These are phyloP conservation scores for Ornithoptera priamus DNA, from an alignment of 2,888 invertebrate genomes.

Conservation along the genomic window DNA sequence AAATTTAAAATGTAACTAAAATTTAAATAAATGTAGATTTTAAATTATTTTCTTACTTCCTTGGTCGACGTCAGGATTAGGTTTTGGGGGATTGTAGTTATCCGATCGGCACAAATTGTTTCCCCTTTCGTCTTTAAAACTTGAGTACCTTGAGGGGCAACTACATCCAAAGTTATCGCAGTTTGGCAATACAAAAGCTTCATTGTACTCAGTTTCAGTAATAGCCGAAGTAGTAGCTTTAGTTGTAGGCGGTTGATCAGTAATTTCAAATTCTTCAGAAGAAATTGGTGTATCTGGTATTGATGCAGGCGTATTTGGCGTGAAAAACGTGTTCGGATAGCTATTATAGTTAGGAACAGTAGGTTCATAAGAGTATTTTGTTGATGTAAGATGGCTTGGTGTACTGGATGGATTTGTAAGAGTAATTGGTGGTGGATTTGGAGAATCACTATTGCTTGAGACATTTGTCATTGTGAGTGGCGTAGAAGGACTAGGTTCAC, in stretches of 20 bases:
- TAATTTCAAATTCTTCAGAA: conserved; percentile 35
- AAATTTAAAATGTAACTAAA: background rate
- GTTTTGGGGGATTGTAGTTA: conserved; percentile 35
- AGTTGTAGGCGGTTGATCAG: conserved; percentile 30
- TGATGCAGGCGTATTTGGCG: conserved; percentile 12
- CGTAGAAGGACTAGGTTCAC: conserved; percentile 1
- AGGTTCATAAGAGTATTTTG: conserved; percentile 31
- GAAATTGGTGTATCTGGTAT: conserved; percentile 32
- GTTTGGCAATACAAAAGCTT: conserved; percentile 57
- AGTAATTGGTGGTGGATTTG: conserved; percentile 6
- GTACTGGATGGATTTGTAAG: conserved; percentile 28
- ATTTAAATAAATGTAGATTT: background rate
- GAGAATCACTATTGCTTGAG: background rate
- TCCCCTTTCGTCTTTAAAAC: conserved; percentile 52
- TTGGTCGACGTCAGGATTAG: conserved; percentile 36
- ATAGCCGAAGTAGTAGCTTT: conserved; percentile 34
- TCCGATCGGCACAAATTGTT: conserved; percentile 60
- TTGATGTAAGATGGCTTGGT: conserved; percentile 3
- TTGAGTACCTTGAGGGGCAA: conserved; percentile 63
- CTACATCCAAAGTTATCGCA: conserved; percentile 54
- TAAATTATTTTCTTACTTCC: conserved; percentile 50
- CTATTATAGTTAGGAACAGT: conserved; percentile 27
- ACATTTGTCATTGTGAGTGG: background rate
- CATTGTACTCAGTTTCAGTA: conserved; percentile 61
- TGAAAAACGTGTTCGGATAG: conserved; percentile 24